These are phyloP conservation scores for Drepana arcuata DNA, from an alignment of 1,140 invertebrate species.

Conservation along the genomic window DNA sequence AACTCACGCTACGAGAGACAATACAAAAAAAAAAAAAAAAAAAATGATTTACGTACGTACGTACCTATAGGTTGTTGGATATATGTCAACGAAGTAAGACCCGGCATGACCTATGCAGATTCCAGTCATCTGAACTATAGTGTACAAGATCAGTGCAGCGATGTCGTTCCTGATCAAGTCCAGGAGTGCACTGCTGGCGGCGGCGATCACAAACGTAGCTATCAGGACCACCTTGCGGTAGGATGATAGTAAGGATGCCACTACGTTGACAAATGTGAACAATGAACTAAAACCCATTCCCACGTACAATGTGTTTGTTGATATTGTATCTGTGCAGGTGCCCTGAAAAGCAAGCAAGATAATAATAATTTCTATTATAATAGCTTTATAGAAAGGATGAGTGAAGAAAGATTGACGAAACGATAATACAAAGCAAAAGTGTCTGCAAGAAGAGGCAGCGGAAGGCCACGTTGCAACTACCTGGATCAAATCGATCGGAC, in stretches of 20 bases:
- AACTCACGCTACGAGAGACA: too few relatives aligned
- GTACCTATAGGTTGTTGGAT: constrained; percentile 35
- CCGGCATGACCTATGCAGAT: constrained; percentile 22
- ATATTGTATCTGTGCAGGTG: constrained; percentile 21
- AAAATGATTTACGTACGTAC: too few relatives aligned
- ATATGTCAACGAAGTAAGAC: constrained; percentile 38
- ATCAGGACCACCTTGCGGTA: constrained; percentile 22
- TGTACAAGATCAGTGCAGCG: constrained; percentile 24
- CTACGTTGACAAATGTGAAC: constrained; percentile 18
- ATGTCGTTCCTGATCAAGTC: constrained; percentile 19
- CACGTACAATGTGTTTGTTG: constrained; percentile 21
- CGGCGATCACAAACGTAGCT: constrained; percentile 12
- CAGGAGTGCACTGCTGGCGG: constrained; percentile 19
- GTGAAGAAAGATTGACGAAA: too few relatives aligned
- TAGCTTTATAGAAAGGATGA: too few relatives aligned
- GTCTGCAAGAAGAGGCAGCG: too few relatives aligned
- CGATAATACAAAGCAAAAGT: too few relatives aligned
- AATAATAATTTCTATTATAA: too few relatives aligned
- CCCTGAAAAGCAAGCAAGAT: too few relatives aligned
- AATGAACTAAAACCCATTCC: constrained; percentile 20
- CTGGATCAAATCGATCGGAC: too few relatives aligned
- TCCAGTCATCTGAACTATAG: constrained; percentile 22
- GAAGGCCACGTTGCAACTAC: too few relatives aligned
- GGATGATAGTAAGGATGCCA: constrained; percentile 8
- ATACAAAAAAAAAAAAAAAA: too few relatives aligned